These are phyloP conservation scores for Lycia hirtaria DNA, from an alignment of 2,888 invertebrate species.

Conservation along the genomic window DNA sequence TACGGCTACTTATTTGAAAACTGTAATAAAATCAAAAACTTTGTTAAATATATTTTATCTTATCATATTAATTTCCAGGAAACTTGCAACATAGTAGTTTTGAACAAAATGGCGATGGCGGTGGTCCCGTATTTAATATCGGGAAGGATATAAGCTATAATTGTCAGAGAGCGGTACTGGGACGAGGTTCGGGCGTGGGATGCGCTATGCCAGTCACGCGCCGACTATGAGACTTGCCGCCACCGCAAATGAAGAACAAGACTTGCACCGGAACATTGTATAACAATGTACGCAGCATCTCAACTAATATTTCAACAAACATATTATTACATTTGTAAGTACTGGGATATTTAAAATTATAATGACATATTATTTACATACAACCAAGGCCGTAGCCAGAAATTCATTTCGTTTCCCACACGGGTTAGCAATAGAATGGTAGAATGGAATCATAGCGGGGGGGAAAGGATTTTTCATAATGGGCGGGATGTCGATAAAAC, in stretches of 20 bases:
- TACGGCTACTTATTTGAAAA: background rate
- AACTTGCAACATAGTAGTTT: constrained; percentile 1
- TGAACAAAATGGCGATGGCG: constrained; percentile 2
- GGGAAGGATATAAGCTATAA: constrained; percentile 44
- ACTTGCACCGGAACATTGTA: constrained; percentile 32
- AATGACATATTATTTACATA: too few species aligned
- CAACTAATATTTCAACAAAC: constrained; percentile 1
- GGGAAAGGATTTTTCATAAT: too few species aligned
- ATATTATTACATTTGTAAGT: too few species aligned
- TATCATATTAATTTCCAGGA: background rate
- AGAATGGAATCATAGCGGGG: too few species aligned
- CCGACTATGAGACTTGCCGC: constrained; percentile 66
- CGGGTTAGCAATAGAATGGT: too few species aligned
- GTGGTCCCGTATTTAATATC: constrained; percentile 36
- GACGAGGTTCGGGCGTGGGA: constrained; percentile 30
- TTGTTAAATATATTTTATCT: background rate
- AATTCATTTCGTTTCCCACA: too few species aligned
- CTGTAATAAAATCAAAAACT: background rate
- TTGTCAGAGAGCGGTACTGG: constrained; percentile 46
- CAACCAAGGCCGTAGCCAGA: too few species aligned
- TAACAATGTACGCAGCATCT: constrained; percentile 13
- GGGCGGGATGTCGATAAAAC: too few species aligned
- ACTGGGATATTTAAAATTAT: too few species aligned
- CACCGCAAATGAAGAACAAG: constrained; percentile 64
- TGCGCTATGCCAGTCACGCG: constrained; percentile 70